Evolutionary conservation across 2,113 vertebrate genomes (phyloP).

Genomic region (Gorsachius goisagi): DNA sequence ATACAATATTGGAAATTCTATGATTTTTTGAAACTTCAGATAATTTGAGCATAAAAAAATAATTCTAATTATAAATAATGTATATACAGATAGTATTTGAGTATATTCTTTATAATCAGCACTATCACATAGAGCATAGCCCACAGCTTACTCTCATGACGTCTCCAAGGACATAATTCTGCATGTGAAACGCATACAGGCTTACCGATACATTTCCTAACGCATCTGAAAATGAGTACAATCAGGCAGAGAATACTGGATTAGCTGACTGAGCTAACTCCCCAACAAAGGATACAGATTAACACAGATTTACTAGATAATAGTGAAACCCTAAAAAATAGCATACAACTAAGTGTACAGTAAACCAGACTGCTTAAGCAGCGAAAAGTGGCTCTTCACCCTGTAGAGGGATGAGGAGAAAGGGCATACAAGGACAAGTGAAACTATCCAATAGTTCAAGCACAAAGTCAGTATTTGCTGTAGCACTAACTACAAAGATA

Average conservation of each 20-base stretch:
- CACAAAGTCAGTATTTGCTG: not conserved
- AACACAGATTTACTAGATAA: not conserved
- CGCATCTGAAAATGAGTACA: not conserved
- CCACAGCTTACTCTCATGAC: not conserved
- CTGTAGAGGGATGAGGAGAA: not conserved
- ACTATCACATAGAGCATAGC: not conserved
- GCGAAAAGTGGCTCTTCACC: not conserved
- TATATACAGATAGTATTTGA: not conserved
- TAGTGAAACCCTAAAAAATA: not conserved
- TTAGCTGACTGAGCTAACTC: not conserved
- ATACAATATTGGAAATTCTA: not conserved
- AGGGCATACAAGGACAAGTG: not conserved
- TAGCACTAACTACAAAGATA: not conserved
- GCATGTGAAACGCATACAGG: not conserved
- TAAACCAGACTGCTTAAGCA: not conserved
- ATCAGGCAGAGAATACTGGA: not conserved
- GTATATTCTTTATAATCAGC: not conserved
- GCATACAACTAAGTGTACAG: accelerated
- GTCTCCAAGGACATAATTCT: not conserved
- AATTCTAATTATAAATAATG: not conserved
- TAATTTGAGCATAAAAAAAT: not conserved
- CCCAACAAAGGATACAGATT: not conserved
- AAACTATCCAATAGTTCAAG: not conserved
- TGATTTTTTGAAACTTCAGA: not conserved
- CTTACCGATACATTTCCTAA: not conserved